These are phyloP conservation scores for Adelognathus sp. DNA, from an alignment of 2,888 invertebrate species.

Conservation along the genomic window DNA sequence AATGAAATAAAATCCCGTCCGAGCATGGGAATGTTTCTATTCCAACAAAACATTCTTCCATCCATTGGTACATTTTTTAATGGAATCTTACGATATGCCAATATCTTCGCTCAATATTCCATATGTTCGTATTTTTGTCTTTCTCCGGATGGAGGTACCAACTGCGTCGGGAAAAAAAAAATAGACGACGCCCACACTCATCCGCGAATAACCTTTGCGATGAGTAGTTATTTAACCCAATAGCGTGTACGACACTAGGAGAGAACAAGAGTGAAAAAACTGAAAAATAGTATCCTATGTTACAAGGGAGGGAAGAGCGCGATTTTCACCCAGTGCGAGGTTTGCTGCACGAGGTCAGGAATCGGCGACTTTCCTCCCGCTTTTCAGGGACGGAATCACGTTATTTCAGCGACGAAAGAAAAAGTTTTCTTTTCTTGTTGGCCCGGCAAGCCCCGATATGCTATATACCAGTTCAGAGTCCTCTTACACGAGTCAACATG, in stretches of 20 bases:
- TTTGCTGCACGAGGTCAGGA: too few relatives aligned
- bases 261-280: too few relatives aligned
- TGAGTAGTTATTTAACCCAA: neutral
- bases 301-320: too few relatives aligned
- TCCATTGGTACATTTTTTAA: neutral
- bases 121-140: neutral
- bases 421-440: slow-evolving; percentile 1
- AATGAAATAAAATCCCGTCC: neutral
- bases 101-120: neutral
- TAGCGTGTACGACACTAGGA: too few relatives aligned
- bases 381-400: too few relatives aligned
- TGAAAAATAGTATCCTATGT: too few relatives aligned
- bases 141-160: neutral
- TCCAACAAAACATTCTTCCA: neutral
- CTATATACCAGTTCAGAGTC: slow-evolving; percentile 6
- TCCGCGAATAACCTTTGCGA: slow-evolving; percentile 43
- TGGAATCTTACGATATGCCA: neutral
- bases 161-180: neutral
- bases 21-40: neutral
- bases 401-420: too few relatives aligned
- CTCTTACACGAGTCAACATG: slow-evolving; percentile 39
- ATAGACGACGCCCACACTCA: neutral
- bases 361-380: too few relatives aligned
- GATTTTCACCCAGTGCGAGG: too few relatives aligned
- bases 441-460: slow-evolving; percentile 4